Conservation (phyloP, 2,888 invertebrate genomes). For the Phymatocera aterrima region DNA sequence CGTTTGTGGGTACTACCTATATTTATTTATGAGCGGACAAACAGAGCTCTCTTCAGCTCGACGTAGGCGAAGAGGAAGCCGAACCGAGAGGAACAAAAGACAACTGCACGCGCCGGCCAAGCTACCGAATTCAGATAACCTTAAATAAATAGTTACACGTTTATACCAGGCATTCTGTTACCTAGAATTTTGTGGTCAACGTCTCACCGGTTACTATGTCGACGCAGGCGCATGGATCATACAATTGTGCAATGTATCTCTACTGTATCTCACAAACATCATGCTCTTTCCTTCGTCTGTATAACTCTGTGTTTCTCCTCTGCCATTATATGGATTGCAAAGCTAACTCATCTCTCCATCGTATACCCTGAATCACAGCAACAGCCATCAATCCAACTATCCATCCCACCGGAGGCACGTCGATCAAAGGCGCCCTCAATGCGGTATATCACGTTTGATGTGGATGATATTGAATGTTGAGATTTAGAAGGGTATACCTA, state of each 20-base stretch:
- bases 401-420: neutral
- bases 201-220: neutral
- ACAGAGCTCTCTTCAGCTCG: neutral
- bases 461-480: slow-evolving; percentile 1
- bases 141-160: neutral
- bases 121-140: neutral
- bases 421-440: neutral
- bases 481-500: neutral
- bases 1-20: too few relatives aligned
- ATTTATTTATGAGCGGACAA: slow-evolving; percentile 5
- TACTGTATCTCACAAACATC: slow-evolving; percentile 9
- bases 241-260: neutral
- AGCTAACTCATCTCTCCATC: neutral
- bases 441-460: neutral
- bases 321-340: neutral
- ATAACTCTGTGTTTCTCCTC: neutral
- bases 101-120: neutral
- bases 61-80: neutral
- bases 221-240: slow-evolving; percentile 11
- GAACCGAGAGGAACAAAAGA: neutral
- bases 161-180: slow-evolving; percentile 1
- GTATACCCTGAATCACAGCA: neutral
- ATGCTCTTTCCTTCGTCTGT: neutral
- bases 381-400: neutral
- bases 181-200: slow-evolving; percentile 21